Evolutionary conservation across 2,113 vertebrate genomes (phyloP).

Genomic region (Psettodes erumei): DNA sequence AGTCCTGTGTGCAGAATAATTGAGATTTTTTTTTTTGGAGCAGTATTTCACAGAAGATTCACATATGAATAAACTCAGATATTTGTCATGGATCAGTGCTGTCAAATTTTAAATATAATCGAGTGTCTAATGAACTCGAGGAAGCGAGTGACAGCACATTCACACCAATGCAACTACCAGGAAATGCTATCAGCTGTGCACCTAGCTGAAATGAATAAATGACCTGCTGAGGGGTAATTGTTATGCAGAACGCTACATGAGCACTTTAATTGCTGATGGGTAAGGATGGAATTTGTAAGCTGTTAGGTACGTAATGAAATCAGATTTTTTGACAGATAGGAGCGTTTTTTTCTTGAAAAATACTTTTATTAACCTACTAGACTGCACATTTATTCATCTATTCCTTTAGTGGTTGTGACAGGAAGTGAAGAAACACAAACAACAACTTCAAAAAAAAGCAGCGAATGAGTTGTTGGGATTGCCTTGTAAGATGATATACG

Average conservation of each 20-base stretch:
- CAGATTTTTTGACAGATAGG: slow-evolving; percentile 55
- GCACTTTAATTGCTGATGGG: slow-evolving; percentile 61
- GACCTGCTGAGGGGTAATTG: slow-evolving; percentile 52
- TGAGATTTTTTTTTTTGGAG: slow-evolving; percentile 16
- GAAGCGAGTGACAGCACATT: slow-evolving; percentile 14
- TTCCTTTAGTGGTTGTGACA: background rate
- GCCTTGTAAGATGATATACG: background rate
- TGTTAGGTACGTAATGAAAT: slow-evolving; percentile 65
- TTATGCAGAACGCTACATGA: slow-evolving; percentile 46
- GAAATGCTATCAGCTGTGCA: slow-evolving; percentile 26
- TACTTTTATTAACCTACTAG: background rate
- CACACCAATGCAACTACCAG: background rate
- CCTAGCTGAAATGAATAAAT: slow-evolving; percentile 42
- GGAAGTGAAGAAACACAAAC: no score
- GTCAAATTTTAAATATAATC: slow-evolving; percentile 29
- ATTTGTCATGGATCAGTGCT: slow-evolving; percentile 35
- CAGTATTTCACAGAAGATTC: slow-evolving; percentile 18
- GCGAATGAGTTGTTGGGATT: background rate
- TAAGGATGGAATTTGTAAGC: slow-evolving; percentile 37
- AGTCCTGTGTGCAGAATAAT: background rate
- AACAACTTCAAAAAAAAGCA: no score
- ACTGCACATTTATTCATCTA: background rate
- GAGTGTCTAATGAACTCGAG: slow-evolving; percentile 15
- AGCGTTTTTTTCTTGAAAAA: slow-evolving; percentile 25
- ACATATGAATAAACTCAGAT: slow-evolving; percentile 28